Evolutionary conservation across 2,888 invertebrate species (phyloP), one percentile per base, ranked within the genome.

Genomic region (Xestia ashworthii): DNA sequence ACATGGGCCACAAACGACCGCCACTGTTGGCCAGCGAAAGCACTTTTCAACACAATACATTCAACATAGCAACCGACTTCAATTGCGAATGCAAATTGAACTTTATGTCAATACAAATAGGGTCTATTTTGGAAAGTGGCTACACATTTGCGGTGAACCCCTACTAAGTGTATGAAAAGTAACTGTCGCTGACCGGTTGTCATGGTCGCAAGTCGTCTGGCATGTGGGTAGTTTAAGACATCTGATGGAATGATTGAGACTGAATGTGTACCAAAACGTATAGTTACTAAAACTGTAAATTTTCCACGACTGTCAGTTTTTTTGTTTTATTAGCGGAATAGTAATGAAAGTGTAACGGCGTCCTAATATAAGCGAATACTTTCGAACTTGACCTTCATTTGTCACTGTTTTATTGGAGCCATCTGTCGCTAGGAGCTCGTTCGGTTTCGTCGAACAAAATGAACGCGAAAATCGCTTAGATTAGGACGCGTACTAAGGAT

Each of bases 91-190:
- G 1, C 0, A 68, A 62, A 77, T 32, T 6, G 1, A 77, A 25
- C 25, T 38, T 53, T 25, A 68, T 9, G 0, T 0, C 0, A 1
- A 44, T 22, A 3, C 3, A 4, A 0, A 5, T 38, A 46, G 1
- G 16, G 38, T 46, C 9, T 14, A 32, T 48, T 58, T 55, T 58
- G 19, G 32, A 41, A 32, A 22, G 14, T n/a, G 5, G 46, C 6
- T 53, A 22, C 3, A 19, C 5, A 25, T 32, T 12, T 16, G 3
- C 16, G 0, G 72, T 8, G 22, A 9, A 9, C 11, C 50, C 1
- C 14, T 6, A 14, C 8, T n/a, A 19, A 22, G n/a, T 32, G 0
- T 60, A 14, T 60, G 16, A 44, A 74, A 65, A 50, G 6, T 38
- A 5, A 11, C n/a, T 58, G 8, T 50, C 14, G 16, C 19, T 50